A percentile compares a stretch with the other conserved stretches of the same genome.
phyloP scores from a whole-genome alignment of 2,888 invertebrate species.

The Ichneumoninae sp. region DNA sequence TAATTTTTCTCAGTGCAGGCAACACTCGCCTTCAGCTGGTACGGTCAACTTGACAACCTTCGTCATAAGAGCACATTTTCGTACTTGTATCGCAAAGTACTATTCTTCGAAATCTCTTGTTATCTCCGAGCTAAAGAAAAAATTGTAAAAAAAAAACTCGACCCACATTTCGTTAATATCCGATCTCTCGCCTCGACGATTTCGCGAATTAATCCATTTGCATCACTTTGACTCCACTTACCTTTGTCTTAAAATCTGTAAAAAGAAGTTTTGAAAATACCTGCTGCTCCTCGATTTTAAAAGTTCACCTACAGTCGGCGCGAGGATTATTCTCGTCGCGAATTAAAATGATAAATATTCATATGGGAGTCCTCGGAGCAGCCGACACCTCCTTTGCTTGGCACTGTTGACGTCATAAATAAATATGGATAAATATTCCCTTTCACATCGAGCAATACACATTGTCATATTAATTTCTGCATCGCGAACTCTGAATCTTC shows the following conservation, averaged over 20 bases:
- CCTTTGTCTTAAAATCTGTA: slow-evolving; percentile 56
- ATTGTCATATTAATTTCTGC: not conserved
- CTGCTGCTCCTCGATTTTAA: not conserved
- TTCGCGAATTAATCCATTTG: slow-evolving; percentile 31
- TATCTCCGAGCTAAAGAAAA: slow-evolving; percentile 30
- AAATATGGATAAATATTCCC: slow-evolving; percentile 5
- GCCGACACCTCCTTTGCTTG: slow-evolving; percentile 6
- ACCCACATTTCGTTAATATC: not conserved
- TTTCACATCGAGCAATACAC: not conserved
- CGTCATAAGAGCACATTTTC: too few relatives aligned
- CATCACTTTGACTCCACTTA: slow-evolving; percentile 48
- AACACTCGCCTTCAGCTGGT: too few relatives aligned
- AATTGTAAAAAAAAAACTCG: not conserved
- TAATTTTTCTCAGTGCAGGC: too few relatives aligned
- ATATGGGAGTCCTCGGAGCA: slow-evolving; percentile 6
- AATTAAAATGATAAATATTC: slow-evolving; percentile 3
- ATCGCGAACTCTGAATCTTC: not conserved
- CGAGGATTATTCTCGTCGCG: not conserved
- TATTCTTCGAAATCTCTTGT: not conserved
- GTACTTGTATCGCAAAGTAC: not conserved
- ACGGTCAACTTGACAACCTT: too few relatives aligned
- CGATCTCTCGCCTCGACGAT: slow-evolving; percentile 44
- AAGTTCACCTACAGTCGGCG: slow-evolving; percentile 16
- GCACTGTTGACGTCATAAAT: slow-evolving; percentile 6
- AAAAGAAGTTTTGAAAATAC: slow-evolving; percentile 27